A percentile compares a stretch with the other conserved stretches of the same genome.
Evolutionary conservation across 2,888 invertebrate species (phyloP).

Genomic region (Schizaphis graminum): DNA sequence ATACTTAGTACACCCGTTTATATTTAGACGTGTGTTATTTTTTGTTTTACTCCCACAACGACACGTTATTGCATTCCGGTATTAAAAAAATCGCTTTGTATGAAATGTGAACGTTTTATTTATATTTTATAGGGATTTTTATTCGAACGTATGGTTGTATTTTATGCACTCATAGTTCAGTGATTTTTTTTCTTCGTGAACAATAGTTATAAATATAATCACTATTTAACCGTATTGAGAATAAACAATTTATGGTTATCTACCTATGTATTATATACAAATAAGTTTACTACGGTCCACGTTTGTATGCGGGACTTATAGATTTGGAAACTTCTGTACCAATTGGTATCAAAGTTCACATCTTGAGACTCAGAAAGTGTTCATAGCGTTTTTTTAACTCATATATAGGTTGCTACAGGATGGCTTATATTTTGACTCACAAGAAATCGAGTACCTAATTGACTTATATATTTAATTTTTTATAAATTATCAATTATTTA

Average conservation of each 20-base stretch:
- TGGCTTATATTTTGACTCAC: background rate
- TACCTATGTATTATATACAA: background rate
- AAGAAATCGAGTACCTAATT: background rate
- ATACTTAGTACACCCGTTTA: slow-evolving; percentile 35
- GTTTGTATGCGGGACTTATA: background rate
- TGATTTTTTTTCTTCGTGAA: background rate
- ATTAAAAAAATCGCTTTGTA: slow-evolving; percentile 6
- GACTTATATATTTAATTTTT: too few species aligned
- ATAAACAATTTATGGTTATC: background rate
- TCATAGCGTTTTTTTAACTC: background rate
- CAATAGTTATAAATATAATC: background rate
- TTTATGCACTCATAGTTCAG: background rate
- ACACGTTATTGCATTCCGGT: slow-evolving; percentile 42
- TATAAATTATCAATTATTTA: too few species aligned
- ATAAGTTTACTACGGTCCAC: too few species aligned
- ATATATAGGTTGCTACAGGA: background rate
- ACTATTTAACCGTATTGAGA: background rate
- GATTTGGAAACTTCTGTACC: background rate
- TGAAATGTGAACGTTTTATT: slow-evolving; percentile 3
- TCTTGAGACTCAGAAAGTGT: background rate
- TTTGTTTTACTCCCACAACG: slow-evolving; percentile 57
- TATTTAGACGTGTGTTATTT: slow-evolving; percentile 50
- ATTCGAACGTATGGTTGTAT: background rate
- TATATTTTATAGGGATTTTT: slow-evolving; percentile 6
- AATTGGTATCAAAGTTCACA: background rate